Percentiles rank a stretch among this genome's conserved stretches.
These are phyloP conservation scores for Strigamia maritima DNA, from an alignment of 2,888 invertebrate species.

Conservation along the genomic window DNA sequence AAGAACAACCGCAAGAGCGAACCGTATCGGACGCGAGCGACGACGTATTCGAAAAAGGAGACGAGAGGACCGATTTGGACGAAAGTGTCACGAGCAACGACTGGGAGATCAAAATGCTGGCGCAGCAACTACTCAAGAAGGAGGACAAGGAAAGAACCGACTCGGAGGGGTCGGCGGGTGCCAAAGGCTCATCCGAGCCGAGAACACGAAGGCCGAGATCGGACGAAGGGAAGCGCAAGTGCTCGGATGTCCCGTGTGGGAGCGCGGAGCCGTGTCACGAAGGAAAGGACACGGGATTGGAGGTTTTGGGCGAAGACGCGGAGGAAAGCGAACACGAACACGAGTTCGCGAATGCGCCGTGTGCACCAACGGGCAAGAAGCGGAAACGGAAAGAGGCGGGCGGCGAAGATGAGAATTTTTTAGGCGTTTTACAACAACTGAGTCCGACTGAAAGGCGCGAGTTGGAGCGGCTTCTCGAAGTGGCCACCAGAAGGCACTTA, in stretches of 20 bases:
- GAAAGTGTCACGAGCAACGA: slow-evolving; percentile 43
- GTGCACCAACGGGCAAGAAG: too few relatives aligned
- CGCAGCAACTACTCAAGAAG: slow-evolving; percentile 64
- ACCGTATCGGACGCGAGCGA: slow-evolving; percentile 4
- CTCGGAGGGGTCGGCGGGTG: neutral
- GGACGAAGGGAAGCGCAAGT: neutral
- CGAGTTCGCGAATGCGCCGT: too few relatives aligned
- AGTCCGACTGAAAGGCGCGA: slow-evolving; percentile 38
- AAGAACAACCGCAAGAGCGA: slow-evolving; percentile 35
- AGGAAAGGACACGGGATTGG: neutral
- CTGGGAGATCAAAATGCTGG: slow-evolving; percentile 77
- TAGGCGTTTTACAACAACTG: slow-evolving; percentile 37
- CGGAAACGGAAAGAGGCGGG: slow-evolving; percentile 20
- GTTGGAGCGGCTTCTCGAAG: slow-evolving; percentile 35
- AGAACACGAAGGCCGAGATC: neutral
- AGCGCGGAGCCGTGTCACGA: slow-evolving; percentile 11
- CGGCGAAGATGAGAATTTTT: neutral
- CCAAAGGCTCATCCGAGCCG: neutral
- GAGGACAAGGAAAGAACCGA: slow-evolving; percentile 14
- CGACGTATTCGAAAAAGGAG: slow-evolving; percentile 1
- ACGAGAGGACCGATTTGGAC: neutral
- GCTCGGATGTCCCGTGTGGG: neutral
- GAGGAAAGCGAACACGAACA: neutral
- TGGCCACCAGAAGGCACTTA: slow-evolving; percentile 33
- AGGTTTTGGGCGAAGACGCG: neutral